Evolutionary conservation across 1,140 invertebrate genomes (phyloP).

Genomic region (Anadara kagoshimensis): DNA sequence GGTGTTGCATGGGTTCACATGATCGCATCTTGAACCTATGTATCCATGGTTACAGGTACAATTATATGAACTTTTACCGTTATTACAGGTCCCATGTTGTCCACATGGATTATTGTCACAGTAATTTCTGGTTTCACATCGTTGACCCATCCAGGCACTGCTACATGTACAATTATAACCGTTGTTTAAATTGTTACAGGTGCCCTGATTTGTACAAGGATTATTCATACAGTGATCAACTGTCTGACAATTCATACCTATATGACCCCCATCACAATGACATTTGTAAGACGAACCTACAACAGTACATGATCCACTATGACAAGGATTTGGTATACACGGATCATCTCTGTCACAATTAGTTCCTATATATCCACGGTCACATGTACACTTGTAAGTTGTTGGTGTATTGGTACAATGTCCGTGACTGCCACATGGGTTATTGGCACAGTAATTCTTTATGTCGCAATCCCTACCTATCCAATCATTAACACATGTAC

Average conservation of each 20-base stretch:
- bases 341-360: slow-evolving; percentile 37
- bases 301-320: slow-evolving; percentile 54
- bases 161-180: neutral
- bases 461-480: neutral
- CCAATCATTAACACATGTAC: neutral
- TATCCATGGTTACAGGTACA: neutral
- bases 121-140: slow-evolving; percentile 82
- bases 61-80: too few species aligned
- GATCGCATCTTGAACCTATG: slow-evolving; percentile 4
- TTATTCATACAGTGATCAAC: slow-evolving; percentile 56
- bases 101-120: slow-evolving; percentile 5
- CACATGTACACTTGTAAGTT: slow-evolving; percentile 36
- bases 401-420: too few species aligned
- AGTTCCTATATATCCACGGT: slow-evolving; percentile 35
- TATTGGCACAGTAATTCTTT: too few species aligned
- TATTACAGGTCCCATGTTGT: neutral
- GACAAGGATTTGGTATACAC: slow-evolving; percentile 46
- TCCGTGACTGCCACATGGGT: too few species aligned
- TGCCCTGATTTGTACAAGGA: slow-evolving; percentile 78
- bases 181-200: neutral
- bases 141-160: slow-evolving; percentile 76
- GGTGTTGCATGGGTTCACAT: neutral
- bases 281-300: slow-evolving; percentile 50
- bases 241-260: slow-evolving; percentile 66
- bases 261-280: slow-evolving; percentile 54